Evolutionary conservation across 2,113 vertebrate species (phyloP).

Genomic region (Pao palembangensis): DNA sequence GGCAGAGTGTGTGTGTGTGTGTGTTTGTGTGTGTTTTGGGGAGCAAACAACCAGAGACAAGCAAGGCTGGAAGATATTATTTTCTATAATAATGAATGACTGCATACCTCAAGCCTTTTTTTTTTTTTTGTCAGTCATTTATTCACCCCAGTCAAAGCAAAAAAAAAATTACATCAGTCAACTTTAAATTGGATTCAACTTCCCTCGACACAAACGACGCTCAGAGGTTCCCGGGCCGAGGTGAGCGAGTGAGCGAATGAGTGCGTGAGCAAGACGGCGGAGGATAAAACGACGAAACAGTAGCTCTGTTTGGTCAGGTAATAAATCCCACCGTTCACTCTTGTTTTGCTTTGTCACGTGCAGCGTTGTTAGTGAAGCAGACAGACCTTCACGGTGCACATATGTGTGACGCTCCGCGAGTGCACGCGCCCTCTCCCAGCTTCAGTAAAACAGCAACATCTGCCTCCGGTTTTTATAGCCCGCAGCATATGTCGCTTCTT

Average conservation of each 20-base stretch:
- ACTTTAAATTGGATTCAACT: conserved; percentile 15
- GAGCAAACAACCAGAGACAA: conserved; percentile 43
- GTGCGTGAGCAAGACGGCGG: no score
- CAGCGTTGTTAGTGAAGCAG: conserved; percentile 48
- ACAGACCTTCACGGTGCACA: conserved; percentile 64
- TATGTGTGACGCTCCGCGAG: conserved; percentile 62
- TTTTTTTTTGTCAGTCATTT: conserved; percentile 33
- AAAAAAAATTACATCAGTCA: conserved; percentile 33
- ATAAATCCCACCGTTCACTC: conserved; percentile 34
- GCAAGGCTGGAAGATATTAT: conserved; percentile 61
- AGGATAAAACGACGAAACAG: no score
- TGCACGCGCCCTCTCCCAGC: conserved; percentile 61
- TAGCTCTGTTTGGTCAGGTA: conserved; percentile 3
- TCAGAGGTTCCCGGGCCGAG: background rate
- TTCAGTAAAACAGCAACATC: conserved; percentile 74
- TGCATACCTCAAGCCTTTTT: conserved; percentile 49
- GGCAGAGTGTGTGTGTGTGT: background rate
- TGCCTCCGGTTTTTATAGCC: conserved; percentile 75
- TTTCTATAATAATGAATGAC: conserved; percentile 59
- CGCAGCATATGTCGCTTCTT: conserved; percentile 67
- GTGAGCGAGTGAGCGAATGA: no score
- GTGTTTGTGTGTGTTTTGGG: conserved; percentile 2
- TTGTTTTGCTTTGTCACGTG: conserved; percentile 16
- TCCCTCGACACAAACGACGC: background rate
- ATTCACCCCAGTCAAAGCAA: conserved; percentile 31